phyloP scores from a whole-genome alignment of 2,797 vertebrate genomes.

The Sphenopsis melanotis region DNA sequence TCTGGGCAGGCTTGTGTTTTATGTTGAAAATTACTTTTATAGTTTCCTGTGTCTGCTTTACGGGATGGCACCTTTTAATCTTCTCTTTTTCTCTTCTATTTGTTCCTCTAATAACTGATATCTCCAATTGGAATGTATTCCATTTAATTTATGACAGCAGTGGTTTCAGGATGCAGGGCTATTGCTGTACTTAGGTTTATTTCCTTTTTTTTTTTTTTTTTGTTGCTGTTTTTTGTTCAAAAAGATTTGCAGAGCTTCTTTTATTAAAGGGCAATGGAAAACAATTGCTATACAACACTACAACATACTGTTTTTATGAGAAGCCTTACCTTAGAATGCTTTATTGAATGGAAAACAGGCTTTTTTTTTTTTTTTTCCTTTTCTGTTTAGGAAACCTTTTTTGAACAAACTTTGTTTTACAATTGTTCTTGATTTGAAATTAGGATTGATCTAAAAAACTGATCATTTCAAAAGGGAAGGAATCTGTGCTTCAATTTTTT shows the following conservation, averaged over 20 bases:
- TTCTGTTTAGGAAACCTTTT: neutral
- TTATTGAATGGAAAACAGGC: rapidly evolving
- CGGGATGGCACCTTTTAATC: neutral
- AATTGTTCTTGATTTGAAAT: neutral
- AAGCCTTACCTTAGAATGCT: neutral
- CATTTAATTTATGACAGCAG: neutral
- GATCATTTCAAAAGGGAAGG: neutral
- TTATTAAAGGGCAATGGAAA: neutral
- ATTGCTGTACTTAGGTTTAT: neutral
- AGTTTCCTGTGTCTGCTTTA: neutral
- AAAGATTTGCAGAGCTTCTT: neutral
- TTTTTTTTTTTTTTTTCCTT: neutral
- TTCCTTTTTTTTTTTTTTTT: neutral
- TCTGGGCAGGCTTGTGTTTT: neutral
- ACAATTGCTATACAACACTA: neutral
- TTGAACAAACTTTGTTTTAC: neutral
- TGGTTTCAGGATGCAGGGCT: neutral
- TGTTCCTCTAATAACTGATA: neutral
- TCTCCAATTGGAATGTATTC: neutral
- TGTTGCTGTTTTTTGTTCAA: neutral
- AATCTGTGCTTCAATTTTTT: neutral
- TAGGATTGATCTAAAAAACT: neutral
- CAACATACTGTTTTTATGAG: neutral
- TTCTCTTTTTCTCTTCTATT: neutral
- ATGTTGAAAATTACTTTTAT: neutral